A percentile compares a stretch with the other conserved stretches of the same genome.
Conservation (phyloP, 2,888 invertebrate species). For the Panzeria rudis region DNA sequence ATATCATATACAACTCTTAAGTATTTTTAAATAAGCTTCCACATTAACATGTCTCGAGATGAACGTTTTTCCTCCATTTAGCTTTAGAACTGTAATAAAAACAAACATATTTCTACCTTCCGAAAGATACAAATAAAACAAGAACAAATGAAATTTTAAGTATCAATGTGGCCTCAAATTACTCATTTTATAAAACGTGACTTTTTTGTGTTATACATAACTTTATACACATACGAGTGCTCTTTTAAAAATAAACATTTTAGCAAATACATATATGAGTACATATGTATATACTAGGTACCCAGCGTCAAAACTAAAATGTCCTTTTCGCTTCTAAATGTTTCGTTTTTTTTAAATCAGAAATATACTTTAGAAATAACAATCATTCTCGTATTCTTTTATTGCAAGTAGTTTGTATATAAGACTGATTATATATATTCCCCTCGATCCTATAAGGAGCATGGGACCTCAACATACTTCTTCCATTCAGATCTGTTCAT, state of each 20-base stretch:
- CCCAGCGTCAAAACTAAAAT: too few species aligned
- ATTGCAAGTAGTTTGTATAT: too few species aligned
- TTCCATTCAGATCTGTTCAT: too few species aligned
- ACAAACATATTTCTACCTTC: constrained; percentile 19
- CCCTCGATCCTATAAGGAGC: too few species aligned
- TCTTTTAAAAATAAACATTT: constrained; percentile 30
- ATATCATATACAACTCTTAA: background rate
- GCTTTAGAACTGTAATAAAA: constrained; percentile 30
- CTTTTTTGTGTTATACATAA: constrained; percentile 69
- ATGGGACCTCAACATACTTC: too few species aligned
- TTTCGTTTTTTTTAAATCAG: too few species aligned
- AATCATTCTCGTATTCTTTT: too few species aligned
- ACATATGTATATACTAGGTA: too few species aligned
- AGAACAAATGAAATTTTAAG: constrained; percentile 68
- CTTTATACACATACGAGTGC: constrained; percentile 23
- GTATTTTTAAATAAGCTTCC: background rate
- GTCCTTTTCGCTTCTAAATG: too few species aligned
- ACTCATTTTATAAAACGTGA: constrained; percentile 74
- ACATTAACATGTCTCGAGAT: constrained; percentile 6
- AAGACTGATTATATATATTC: too few species aligned
- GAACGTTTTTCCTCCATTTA: background rate
- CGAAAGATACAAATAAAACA: constrained; percentile 45
- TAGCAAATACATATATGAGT: background rate
- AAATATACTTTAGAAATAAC: too few species aligned
- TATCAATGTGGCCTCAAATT: constrained; percentile 75